A percentile compares a stretch with the other conserved stretches of the same genome.
Evolutionary conservation across 2,888 invertebrate genomes (phyloP).

Genomic region (Xanthia togata): DNA sequence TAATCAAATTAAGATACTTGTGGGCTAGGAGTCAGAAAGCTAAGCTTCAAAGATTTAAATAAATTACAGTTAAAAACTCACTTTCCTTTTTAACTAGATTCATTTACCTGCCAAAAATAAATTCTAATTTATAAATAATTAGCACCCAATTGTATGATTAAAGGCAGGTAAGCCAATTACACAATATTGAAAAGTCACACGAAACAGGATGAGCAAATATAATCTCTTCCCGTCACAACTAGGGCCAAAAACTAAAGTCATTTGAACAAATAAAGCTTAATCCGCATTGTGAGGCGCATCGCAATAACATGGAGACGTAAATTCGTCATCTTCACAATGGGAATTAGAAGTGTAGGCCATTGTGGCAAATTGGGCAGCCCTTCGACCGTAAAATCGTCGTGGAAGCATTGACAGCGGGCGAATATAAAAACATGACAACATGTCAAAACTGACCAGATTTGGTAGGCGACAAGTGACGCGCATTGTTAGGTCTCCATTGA

Average conservation of each 20-base stretch:
- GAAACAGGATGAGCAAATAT: constrained; percentile 75
- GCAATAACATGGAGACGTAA: constrained; percentile 86
- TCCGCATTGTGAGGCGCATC: constrained; percentile 82
- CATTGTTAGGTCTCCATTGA: constrained; percentile 84
- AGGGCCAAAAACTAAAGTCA: constrained; percentile 80
- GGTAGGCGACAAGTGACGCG: constrained; percentile 87
- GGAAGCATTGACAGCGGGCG: constrained; percentile 84
- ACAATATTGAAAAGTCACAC: constrained; percentile 67
- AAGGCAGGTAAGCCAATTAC: constrained; percentile 60
- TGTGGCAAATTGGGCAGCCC: constrained; percentile 88
- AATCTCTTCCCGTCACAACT: constrained; percentile 72
- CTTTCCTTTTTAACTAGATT: neutral
- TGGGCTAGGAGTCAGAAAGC: neutral
- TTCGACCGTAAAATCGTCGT: constrained; percentile 83
- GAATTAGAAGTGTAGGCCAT: constrained; percentile 87
- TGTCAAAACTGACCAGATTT: constrained; percentile 90
- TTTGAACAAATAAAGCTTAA: constrained; percentile 88
- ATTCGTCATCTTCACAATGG: constrained; percentile 83
- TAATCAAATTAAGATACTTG: neutral
- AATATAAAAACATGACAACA: constrained; percentile 90
- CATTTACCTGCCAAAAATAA: neutral
- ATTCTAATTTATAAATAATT: neutral
- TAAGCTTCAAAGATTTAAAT: neutral
- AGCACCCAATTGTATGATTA: constrained; percentile 17
- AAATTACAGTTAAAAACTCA: neutral